Percentiles rank a stretch among this genome's conserved stretches.
Evolutionary conservation across 2,888 invertebrate species (phyloP).

Genomic region (Mimumesa dahlbomi): DNA sequence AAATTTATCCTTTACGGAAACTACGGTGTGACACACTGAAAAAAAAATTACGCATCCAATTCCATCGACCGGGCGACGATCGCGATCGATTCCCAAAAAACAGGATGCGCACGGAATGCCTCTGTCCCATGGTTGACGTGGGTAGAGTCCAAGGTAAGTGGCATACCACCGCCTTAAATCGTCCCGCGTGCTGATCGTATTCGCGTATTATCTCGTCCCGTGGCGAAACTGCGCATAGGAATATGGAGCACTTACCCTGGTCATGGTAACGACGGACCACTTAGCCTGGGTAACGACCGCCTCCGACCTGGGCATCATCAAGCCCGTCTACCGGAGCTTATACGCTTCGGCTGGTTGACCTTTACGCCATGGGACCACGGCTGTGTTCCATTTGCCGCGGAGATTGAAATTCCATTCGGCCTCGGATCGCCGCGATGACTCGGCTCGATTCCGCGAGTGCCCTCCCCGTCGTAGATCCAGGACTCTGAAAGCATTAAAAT

Average conservation of each 20-base stretch:
- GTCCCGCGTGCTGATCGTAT: conserved; percentile 39
- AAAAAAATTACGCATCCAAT: background rate
- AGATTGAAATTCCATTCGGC: conserved; percentile 64
- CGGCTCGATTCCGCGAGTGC: conserved; percentile 30
- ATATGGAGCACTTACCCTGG: conserved; percentile 71
- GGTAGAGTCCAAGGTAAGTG: conserved; percentile 54
- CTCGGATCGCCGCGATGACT: conserved; percentile 44
- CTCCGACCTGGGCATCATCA: conserved; percentile 56
- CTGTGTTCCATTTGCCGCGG: conserved; percentile 60
- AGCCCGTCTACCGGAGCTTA: conserved; percentile 45
- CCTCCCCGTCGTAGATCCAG: conserved; percentile 2
- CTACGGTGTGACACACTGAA: no score
- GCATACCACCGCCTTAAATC: conserved; percentile 56
- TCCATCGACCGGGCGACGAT: background rate
- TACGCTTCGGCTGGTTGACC: conserved; percentile 68
- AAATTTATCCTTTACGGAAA: no score
- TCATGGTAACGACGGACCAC: conserved; percentile 68
- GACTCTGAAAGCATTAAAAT: conserved; percentile 54
- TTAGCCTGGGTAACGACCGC: conserved; percentile 73
- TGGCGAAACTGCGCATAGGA: conserved; percentile 60
- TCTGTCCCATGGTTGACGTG: conserved; percentile 28
- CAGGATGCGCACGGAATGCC: conserved; percentile 24
- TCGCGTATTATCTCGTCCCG: conserved; percentile 62
- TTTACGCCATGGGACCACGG: conserved; percentile 63
- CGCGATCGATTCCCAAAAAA: conserved; percentile 29